These are phyloP conservation scores for Pelecanus crispus DNA, from an alignment of 2,113 vertebrate genomes.

Conservation along the genomic window DNA sequence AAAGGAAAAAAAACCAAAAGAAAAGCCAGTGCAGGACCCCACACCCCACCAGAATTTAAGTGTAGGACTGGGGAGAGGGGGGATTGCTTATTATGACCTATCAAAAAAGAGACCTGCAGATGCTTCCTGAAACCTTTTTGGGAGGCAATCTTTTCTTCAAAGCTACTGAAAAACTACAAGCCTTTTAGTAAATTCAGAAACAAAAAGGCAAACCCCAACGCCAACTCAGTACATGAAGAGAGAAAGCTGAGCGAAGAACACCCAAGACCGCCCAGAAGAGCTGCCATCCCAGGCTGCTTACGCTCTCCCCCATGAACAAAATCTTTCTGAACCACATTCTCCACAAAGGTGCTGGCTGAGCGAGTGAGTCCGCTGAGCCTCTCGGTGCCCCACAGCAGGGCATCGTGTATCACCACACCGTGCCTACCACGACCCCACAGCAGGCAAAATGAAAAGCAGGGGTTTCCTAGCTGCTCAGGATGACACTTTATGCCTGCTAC, in stretches of 20 bases:
- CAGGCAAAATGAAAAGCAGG: background rate
- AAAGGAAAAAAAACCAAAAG: background rate
- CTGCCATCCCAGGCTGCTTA: background rate
- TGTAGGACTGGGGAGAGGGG: background rate
- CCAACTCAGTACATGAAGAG: background rate
- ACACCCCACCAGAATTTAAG: background rate
- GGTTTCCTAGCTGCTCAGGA: background rate
- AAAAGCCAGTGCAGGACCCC: background rate
- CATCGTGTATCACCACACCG: fast-evolving
- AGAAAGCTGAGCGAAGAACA: background rate
- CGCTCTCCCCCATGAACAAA: fast-evolving
- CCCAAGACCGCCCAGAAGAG: background rate
- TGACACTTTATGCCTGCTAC: background rate
- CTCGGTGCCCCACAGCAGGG: background rate
- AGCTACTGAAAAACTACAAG: background rate
- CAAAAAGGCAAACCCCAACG: background rate
- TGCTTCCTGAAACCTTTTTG: background rate
- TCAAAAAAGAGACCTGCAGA: background rate
- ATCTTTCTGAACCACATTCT: background rate
- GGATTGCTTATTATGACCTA: background rate
- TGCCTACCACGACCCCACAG: fast-evolving
- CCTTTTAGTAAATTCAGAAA: background rate
- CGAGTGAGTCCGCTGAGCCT: fast-evolving
- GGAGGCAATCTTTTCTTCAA: background rate
- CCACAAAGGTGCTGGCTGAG: background rate